phyloP scores from a whole-genome alignment of 2,113 vertebrate species.

The Burhinus oedicnemus region DNA sequence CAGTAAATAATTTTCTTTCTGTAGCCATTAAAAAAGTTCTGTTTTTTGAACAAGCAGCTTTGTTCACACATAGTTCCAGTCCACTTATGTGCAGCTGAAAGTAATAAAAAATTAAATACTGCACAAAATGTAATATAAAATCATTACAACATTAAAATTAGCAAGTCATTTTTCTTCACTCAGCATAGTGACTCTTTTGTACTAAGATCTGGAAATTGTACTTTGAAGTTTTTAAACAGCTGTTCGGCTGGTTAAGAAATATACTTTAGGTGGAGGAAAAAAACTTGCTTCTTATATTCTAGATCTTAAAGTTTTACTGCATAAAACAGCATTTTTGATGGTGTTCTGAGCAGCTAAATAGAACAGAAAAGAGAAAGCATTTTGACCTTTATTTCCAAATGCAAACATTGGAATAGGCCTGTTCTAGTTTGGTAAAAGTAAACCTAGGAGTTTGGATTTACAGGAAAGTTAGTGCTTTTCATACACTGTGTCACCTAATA shows the following conservation, averaged over 20 bases:
- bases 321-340: background rate
- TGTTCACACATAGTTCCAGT: background rate
- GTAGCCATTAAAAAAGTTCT: background rate
- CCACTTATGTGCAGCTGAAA: background rate
- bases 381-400: background rate
- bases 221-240: background rate
- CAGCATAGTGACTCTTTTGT: background rate
- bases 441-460: background rate
- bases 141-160: background rate
- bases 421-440: background rate
- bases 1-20: background rate
- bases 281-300: background rate
- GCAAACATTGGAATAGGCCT: background rate
- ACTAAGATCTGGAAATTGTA: background rate
- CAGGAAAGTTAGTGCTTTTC: background rate
- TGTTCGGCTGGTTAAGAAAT: background rate
- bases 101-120: conserved; percentile 29
- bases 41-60: background rate
- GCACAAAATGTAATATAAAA: conserved; percentile 1
- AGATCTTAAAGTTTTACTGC: background rate
- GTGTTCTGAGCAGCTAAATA: background rate
- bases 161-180: background rate
- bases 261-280: background rate
- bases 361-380: background rate
- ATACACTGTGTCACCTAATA: background rate